A percentile compares a stretch with the other conserved stretches of the same genome.
Conservation (phyloP, 1,140 invertebrate genomes). For the Xylocopa sonorina region DNA sequence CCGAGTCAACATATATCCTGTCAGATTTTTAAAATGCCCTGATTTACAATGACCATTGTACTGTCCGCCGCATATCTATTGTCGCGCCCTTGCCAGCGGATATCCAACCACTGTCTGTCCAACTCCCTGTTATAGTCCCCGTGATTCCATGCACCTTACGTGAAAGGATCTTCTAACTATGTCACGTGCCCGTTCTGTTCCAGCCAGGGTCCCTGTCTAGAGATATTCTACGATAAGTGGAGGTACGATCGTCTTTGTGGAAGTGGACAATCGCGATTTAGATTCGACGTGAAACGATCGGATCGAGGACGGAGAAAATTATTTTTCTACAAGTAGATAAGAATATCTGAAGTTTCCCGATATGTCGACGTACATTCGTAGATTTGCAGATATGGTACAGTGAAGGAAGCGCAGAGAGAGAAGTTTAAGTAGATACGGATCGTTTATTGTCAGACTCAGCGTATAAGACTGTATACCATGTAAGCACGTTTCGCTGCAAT, state of each 20-base stretch:
- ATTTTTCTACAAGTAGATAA: no score
- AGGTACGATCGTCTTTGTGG: conserved; percentile 27
- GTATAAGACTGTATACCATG: no score
- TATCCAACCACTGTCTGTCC: conserved; percentile 54
- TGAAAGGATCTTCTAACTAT: conserved; percentile 47
- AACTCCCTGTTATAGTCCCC: conserved; percentile 37
- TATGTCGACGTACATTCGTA: no score
- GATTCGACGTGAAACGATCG: background rate
- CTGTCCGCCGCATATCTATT: conserved; percentile 77
- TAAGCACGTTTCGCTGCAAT: background rate
- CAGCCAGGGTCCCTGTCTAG: no score
- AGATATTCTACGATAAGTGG: conserved; percentile 42
- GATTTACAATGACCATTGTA: conserved; percentile 81
- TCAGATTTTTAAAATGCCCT: conserved; percentile 80
- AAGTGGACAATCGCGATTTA: background rate
- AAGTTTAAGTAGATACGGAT: background rate
- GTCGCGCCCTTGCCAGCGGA: conserved; percentile 65
- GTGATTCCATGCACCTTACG: conserved; percentile 39
- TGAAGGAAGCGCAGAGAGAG: background rate
- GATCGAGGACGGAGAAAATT: background rate
- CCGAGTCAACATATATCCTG: conserved; percentile 79
- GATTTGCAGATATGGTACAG: no score
- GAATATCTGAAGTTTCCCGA: background rate
- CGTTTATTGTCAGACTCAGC: background rate
- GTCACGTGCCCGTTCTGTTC: conserved; percentile 36